These are phyloP conservation scores for Panthera tigris DNA, from an alignment of 2,113 vertebrate species.

Conservation along the genomic window DNA sequence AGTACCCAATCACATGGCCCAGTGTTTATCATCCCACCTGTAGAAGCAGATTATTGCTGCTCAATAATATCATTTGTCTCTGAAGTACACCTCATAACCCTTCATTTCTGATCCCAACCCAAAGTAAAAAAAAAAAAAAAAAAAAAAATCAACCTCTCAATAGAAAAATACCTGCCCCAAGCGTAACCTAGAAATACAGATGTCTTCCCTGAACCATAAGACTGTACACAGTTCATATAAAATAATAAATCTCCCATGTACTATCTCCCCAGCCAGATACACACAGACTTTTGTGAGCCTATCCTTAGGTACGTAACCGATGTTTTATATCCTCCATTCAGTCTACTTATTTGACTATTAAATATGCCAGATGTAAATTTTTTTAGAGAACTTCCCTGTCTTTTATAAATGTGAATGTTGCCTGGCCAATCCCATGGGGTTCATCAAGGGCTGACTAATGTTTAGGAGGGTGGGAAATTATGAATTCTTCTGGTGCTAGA, in stretches of 20 bases:
- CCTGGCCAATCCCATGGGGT: neutral
- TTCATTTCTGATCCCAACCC: constrained; percentile 57
- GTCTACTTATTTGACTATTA: neutral
- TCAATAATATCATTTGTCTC: constrained; percentile 77
- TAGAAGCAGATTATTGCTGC: constrained; percentile 81
- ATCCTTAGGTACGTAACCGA: neutral
- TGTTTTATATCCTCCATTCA: neutral
- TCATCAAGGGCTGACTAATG: neutral
- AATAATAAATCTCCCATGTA: neutral
- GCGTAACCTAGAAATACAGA: neutral
- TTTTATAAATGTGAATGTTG: neutral
- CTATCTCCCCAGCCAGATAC: neutral
- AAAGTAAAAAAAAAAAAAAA: neutral
- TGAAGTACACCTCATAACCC: constrained; percentile 78
- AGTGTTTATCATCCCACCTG: constrained; percentile 85
- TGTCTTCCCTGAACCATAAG: neutral
- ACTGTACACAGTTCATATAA: neutral
- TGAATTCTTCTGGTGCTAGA: neutral
- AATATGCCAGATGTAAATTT: neutral
- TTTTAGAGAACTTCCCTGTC: neutral
- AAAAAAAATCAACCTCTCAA: neutral
- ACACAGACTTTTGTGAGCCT: neutral
- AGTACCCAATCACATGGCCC: constrained; percentile 77
- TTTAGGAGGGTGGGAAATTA: neutral
- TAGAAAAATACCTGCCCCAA: neutral